Percentiles rank a stretch among this genome's conserved stretches.
These are phyloP conservation scores for Microtus ochrogaster DNA, from an alignment of 2,113 vertebrate genomes.

Conservation along the genomic window DNA sequence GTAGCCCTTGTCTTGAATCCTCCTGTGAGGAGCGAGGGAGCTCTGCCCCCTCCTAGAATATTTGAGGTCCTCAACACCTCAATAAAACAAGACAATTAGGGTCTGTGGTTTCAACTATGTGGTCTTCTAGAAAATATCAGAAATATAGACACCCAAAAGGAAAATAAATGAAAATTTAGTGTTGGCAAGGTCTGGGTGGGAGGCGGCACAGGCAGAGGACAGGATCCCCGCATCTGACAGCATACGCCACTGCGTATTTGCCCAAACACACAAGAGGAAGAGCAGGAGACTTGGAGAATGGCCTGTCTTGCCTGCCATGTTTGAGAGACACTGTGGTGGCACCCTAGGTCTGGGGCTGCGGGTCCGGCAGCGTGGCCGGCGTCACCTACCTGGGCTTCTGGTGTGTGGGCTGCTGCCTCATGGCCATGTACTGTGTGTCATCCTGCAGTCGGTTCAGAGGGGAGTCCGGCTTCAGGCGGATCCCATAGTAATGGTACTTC, in stretches of 20 bases:
- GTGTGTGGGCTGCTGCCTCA: slow-evolving; percentile 97
- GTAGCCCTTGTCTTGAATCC: no score
- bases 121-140: not conserved
- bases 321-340: not conserved
- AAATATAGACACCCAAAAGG: not conserved
- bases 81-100: not conserved
- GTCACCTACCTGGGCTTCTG: slow-evolving; percentile 95
- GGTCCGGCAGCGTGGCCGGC: not conserved
- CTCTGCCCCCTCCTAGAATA: not conserved
- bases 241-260: rapidly evolving
- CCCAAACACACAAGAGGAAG: not conserved
- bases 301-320: not conserved
- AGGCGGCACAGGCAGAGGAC: not conserved
- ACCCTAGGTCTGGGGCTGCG: not conserved
- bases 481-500: slow-evolving; percentile 99
- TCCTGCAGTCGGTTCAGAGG: slow-evolving; percentile 96
- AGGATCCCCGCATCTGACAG: no score
- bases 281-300: not conserved
- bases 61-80: not conserved
- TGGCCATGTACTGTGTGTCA: slow-evolving; percentile 97
- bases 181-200: not conserved
- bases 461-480: slow-evolving; percentile 97
- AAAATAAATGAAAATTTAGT: not conserved
- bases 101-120: not conserved
- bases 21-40: no score